Evolutionary conservation across 2,888 invertebrate genomes (phyloP), one percentile per base, ranked within the genome.

Genomic region (Erebia ligea): DNA sequence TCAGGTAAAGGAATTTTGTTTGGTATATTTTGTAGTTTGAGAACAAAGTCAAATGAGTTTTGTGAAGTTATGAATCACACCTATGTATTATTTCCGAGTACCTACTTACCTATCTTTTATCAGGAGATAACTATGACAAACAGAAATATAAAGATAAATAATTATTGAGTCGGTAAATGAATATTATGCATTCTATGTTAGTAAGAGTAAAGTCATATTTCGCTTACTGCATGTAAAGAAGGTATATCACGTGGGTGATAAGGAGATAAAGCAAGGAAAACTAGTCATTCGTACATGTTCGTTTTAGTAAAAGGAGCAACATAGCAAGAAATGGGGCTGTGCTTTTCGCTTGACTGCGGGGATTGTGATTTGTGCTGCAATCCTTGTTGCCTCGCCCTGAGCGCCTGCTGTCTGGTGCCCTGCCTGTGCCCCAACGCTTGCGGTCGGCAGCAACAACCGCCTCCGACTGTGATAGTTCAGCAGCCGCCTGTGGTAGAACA

Each of bases 361-460:
- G 92, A 92, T 56, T 89, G 89, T 78, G 90, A 90, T 68, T 72
- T 85, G 68, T 91, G 91, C 81, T 86, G 85, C 81, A 91, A 91
- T 72, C 92, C 92, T 10, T 93, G 92, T 80, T 92, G 91, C 72
- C 69, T 93, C 84, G 89, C 90, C 42, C 76, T 92, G 78, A 84
- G 91, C 57, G 92, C 92, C 0, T 92, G 92, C 78, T 93, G 92
- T 76, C 80, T 92, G 75, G 80, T 92, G 17, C 92, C 92, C 19
- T 92, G 92, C 76, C 80, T 90, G 69, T 93, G 92, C 69, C 91
- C 92, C 1, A 92, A 92, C 80, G 92, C 91, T 5, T 92, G 92
- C 63, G 92, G 92, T 0, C 90, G 88, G 72, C 90, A 91, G 54
- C 85, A 87, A 15, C 83, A 80, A 62, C 91, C 86, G 0, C 86